Conservation (phyloP, 2,113 vertebrate species). For the Talpa occidentalis region DNA sequence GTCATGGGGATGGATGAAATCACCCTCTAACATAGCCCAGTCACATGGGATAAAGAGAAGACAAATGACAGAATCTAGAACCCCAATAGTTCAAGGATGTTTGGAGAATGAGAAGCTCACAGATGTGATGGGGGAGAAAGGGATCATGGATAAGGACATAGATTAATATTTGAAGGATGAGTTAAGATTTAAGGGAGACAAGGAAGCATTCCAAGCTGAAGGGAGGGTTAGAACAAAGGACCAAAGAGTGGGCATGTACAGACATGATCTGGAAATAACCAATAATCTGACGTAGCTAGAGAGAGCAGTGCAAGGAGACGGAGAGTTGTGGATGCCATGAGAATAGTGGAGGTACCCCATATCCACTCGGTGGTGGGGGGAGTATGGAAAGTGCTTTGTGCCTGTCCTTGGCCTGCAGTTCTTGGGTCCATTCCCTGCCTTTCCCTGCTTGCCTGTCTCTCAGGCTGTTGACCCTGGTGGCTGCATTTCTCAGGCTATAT, state of each 20-base stretch:
- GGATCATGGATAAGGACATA: not conserved
- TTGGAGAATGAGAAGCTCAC: not conserved
- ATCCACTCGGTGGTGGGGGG: no score
- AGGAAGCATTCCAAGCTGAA: not conserved
- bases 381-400: not conserved
- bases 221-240: not conserved
- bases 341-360: not conserved
- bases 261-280: not conserved
- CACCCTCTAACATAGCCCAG: not conserved
- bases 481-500: not conserved
- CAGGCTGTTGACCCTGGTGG: not conserved
- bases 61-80: not conserved
- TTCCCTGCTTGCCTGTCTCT: not conserved
- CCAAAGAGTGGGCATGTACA: not conserved
- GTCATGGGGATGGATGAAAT: constrained; percentile 19
- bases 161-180: not conserved
- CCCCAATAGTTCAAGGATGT: not conserved
- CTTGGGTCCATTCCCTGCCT: not conserved
- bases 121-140: not conserved
- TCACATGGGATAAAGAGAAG: not conserved
- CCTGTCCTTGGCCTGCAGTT: not conserved
- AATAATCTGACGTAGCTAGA: not conserved
- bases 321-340: not conserved
- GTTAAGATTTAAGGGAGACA: not conserved
- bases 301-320: not conserved